These are phyloP conservation scores for Hyppa rectilinea DNA, from an alignment of 2,888 invertebrate genomes.

Conservation along the genomic window DNA sequence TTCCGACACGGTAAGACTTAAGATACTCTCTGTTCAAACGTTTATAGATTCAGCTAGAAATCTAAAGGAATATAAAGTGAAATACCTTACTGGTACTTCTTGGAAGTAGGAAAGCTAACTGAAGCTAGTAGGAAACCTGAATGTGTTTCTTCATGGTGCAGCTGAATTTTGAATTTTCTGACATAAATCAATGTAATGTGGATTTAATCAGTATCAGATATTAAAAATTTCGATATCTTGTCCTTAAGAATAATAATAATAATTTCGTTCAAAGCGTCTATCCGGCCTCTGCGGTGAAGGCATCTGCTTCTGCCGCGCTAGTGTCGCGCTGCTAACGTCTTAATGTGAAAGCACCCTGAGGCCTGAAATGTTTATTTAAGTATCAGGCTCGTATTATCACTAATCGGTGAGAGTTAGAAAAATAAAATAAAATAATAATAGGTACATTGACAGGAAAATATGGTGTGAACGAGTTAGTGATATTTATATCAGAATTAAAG, in stretches of 20 bases:
- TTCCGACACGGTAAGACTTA: constrained; percentile 62
- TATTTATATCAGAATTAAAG: not conserved
- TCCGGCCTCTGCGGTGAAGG: no score
- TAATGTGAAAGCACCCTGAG: no score
- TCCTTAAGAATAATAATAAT: no score
- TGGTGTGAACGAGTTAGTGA: not conserved
- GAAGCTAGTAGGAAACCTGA: not conserved
- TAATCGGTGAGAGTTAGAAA: not conserved
- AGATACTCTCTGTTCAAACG: constrained; percentile 48
- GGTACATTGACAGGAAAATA: not conserved
- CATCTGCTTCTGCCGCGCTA: no score
- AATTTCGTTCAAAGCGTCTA: no score
- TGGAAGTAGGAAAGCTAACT: not conserved
- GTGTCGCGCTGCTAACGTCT: no score
- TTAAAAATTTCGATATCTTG: no score
- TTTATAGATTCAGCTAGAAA: constrained; percentile 38
- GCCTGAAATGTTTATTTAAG: not conserved
- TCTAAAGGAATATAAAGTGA: constrained; percentile 20
- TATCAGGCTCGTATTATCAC: not conserved
- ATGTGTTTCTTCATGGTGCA: not conserved
- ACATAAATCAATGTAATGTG: not conserved
- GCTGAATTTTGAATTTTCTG: not conserved
- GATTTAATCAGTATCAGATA: no score
- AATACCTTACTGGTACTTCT: not conserved
- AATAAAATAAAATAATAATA: not conserved